phyloP scores from a whole-genome alignment of 2,888 invertebrate species.

The Diaphora mendica region DNA sequence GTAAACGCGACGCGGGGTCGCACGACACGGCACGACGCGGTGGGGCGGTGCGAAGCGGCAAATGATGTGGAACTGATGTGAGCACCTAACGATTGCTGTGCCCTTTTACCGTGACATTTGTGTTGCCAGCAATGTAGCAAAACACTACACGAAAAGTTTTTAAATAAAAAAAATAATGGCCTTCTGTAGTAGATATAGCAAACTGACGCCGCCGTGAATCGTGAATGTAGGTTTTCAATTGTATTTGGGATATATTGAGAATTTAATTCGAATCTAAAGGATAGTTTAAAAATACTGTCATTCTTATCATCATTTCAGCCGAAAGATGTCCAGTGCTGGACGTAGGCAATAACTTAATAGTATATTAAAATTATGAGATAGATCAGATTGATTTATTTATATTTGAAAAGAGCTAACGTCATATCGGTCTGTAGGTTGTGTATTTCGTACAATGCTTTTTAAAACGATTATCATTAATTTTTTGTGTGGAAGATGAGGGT shows the following conservation, averaged over 20 bases:
- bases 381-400: too few species aligned
- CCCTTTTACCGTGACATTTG: slow-evolving; percentile 60
- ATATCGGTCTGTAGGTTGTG: neutral
- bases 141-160: neutral
- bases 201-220: neutral
- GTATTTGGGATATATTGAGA: neutral
- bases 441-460: too few species aligned
- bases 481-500: neutral
- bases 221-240: neutral
- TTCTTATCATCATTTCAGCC: too few species aligned
- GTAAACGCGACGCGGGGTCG: slow-evolving; percentile 60
- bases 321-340: too few species aligned
- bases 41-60: slow-evolving; percentile 40
- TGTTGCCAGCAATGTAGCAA: slow-evolving; percentile 3
- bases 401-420: neutral
- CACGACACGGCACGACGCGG: slow-evolving; percentile 38
- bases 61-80: slow-evolving; percentile 76
- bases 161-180: neutral
- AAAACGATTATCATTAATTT: too few species aligned
- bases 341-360: neutral
- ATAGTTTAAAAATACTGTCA: too few species aligned
- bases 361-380: neutral
- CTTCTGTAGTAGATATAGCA: neutral
- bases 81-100: slow-evolving; percentile 73
- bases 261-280: neutral